Conservation (phyloP, 2,888 invertebrate species). For the Lasioglossum calceatum region DNA sequence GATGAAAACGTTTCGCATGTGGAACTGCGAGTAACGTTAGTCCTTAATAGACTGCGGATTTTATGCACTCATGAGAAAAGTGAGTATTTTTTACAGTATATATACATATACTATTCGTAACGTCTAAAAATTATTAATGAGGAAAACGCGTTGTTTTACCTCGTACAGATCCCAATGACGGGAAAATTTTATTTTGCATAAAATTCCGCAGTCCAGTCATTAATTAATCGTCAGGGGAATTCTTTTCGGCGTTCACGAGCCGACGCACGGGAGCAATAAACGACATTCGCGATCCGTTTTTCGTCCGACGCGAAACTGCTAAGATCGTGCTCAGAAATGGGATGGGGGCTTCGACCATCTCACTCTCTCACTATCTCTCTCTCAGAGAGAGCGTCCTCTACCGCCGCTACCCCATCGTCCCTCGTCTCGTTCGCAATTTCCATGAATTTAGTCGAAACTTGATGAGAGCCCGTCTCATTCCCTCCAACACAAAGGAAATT, state of each 20-base stretch:
- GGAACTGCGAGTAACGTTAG: neutral
- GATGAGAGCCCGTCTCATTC: constrained; percentile 61
- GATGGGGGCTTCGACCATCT: neutral
- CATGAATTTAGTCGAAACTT: constrained; percentile 61
- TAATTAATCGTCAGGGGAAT: neutral
- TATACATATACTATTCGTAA: too few relatives aligned
- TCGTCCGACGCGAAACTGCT: neutral
- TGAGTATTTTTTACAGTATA: too few relatives aligned
- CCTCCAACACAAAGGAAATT: constrained; percentile 60
- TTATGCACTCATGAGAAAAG: neutral
- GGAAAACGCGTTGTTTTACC: neutral
- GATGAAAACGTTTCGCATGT: neutral
- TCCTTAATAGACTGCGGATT: too few relatives aligned
- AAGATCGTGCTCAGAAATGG: neutral
- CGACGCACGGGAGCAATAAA: neutral
- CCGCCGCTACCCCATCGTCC: neutral
- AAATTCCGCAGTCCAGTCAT: neutral
- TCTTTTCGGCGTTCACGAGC: neutral
- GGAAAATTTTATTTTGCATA: neutral
- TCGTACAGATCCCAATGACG: neutral
- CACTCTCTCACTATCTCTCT: neutral
- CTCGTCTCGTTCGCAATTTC: constrained; percentile 54
- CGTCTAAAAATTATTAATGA: neutral
- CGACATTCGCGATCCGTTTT: neutral
- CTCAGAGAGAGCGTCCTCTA: neutral